Percentiles rank a stretch among this genome's conserved stretches.
Evolutionary conservation across 2,888 invertebrate genomes (phyloP).

Genomic region (Leuctra nigra): DNA sequence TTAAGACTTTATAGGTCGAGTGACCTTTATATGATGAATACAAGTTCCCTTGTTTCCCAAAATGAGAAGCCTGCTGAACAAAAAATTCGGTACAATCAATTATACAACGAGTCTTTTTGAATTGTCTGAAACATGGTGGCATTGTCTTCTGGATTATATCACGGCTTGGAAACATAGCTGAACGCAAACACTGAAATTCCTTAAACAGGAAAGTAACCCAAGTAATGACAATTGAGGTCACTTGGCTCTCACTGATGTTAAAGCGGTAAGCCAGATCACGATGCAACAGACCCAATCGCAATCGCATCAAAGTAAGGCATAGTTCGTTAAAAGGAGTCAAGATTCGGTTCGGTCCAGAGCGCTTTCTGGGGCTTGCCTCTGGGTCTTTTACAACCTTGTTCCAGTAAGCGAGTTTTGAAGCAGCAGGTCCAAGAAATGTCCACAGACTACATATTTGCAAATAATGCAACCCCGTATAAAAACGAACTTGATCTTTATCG

Average conservation of each 20-base stretch:
- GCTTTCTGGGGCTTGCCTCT: background rate
- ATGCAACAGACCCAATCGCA: background rate
- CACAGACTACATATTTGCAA: background rate
- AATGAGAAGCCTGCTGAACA: background rate
- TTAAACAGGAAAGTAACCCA: constrained; percentile 6
- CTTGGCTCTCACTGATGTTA: background rate
- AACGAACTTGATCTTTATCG: background rate
- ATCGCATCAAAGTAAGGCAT: background rate
- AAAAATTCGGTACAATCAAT: constrained; percentile 8
- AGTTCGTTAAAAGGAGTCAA: background rate
- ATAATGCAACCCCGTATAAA: background rate
- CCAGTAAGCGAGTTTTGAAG: background rate
- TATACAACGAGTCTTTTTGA: constrained; percentile 4
- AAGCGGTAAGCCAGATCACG: background rate
- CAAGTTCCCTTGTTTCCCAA: constrained; percentile 7
- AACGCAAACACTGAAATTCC: background rate
- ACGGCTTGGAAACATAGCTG: background rate
- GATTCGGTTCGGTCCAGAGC: background rate
- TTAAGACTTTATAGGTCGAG: background rate
- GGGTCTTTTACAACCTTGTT: background rate
- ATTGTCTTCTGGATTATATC: background rate
- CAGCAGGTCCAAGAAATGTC: background rate
- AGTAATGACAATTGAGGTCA: background rate
- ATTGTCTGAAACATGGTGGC: constrained; percentile 1
- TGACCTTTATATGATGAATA: background rate